Base-by-base conservation (phyloP, 2,113 vertebrate species). In the Myrmecophaga tridactyla region DNA sequence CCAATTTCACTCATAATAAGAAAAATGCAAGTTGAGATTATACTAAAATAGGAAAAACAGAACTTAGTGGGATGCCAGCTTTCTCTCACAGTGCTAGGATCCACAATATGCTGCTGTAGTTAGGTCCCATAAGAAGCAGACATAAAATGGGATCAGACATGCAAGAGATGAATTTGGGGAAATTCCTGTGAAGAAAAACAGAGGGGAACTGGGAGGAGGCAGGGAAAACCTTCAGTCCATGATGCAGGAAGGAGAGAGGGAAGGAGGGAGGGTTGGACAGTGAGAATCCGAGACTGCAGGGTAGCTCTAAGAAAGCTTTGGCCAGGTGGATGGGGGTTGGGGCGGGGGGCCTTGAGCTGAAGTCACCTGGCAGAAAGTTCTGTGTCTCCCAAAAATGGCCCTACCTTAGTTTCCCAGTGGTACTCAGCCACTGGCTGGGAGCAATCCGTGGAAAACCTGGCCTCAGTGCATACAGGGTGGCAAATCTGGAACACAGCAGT, bases 1-100 rank as follows among this genome's bases (percentile, higher is more conserved):
- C 53, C 48, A 53, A 31, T 34, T 89, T 92, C 31, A 34, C 15
- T 72, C 70, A 82, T 77, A 27, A 81, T 77, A 27, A 81, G 73
- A 94, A 94, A 86, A 62, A 69, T 43, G 7, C 43, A 83, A 86
- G 46, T 93, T 58, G 75, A 86, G 53, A 75, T 67, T 65, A 23
- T 67, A 63, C 21, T n/a, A 67, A 86, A 73, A 72, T 31, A 63
- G 56, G 65, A 43, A 77, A 76, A 95, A 73, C 6, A 7, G 9
- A 58, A 60, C 20, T 21, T 76, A 58, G 17, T 18, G 43, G 60
- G 31, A 39, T 56, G 63, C 29, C n/a, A n/a, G 3, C 69, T 69
- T 77, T 77, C 31, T 41, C 3, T 67, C 17, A 20, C 46, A 7
- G 36, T 18, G 10, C 25, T 36, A 88, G 29, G 86, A 80, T 27